phyloP scores from a whole-genome alignment of 2,113 vertebrate genomes.

The Amphiprion percula region DNA sequence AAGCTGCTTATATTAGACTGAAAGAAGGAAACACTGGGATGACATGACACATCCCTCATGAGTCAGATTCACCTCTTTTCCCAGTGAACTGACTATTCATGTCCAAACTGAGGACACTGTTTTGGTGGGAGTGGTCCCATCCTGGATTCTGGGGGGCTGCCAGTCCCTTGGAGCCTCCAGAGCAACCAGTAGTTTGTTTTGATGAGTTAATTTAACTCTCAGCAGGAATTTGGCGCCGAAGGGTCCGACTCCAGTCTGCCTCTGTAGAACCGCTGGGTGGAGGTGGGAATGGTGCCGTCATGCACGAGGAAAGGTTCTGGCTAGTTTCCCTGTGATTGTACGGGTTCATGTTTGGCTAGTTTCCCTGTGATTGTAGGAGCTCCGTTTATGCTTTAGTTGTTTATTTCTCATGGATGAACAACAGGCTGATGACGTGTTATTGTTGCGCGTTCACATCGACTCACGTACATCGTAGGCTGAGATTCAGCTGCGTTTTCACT shows the following conservation, averaged over 20 bases:
- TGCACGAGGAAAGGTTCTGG: neutral
- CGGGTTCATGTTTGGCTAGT: too few species aligned
- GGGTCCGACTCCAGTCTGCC: conserved; percentile 35
- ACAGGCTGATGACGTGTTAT: too few species aligned
- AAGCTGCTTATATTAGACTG: conserved; percentile 24
- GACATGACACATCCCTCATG: conserved; percentile 8
- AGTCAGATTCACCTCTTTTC: conserved; percentile 19
- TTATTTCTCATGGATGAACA: too few species aligned
- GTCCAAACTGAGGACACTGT: conserved; percentile 10
- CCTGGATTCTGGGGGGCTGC: conserved; percentile 16
- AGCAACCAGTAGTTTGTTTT: conserved; percentile 59
- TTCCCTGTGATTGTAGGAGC: too few species aligned
- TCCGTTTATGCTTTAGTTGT: too few species aligned
- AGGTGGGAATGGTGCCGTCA: neutral
- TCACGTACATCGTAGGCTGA: too few species aligned
- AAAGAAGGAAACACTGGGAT: conserved; percentile 17
- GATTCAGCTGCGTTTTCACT: too few species aligned
- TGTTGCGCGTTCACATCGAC: too few species aligned
- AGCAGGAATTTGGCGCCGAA: conserved; percentile 53
- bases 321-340: too few species aligned
- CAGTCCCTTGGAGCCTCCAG: conserved; percentile 18
- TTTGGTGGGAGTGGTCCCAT: conserved; percentile 2
- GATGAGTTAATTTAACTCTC: conserved; percentile 65
- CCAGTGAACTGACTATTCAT: neutral
- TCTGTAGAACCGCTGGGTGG: conserved; percentile 2